A percentile compares a stretch with the other conserved stretches of the same genome.
Evolutionary conservation across 2,888 invertebrate genomes (phyloP).

Genomic region (Cylloceria caligata): DNA sequence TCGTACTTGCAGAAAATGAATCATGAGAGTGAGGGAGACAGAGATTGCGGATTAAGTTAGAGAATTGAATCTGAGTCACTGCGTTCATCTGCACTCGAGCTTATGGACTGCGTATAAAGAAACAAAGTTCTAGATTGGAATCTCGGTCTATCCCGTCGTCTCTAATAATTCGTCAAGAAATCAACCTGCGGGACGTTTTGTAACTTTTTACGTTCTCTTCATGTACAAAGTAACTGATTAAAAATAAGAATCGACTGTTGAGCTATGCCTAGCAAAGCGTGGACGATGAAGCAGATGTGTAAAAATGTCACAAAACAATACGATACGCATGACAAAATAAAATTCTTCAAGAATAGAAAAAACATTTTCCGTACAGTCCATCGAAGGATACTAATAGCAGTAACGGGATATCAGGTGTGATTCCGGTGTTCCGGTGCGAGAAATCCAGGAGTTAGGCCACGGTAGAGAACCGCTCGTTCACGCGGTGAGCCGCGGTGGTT

Average conservation of each 20-base stretch:
- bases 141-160: no score
- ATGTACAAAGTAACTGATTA: not conserved
- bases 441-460: conserved; percentile 12
- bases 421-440: not conserved
- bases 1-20: no score
- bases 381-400: not conserved
- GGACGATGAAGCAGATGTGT: not conserved
- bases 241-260: not conserved
- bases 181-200: not conserved
- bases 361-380: not conserved
- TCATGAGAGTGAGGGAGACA: no score
- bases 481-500: conserved; percentile 49
- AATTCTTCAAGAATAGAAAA: not conserved
- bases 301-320: not conserved
- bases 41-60: no score
- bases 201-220: not conserved
- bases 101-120: no score
- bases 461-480: conserved; percentile 32
- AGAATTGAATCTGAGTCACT: no score
- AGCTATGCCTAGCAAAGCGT: no score
- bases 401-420: conserved; percentile 1
- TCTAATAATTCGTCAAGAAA: no score
- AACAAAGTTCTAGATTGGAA: no score
- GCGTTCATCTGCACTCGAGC: no score
- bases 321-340: not conserved